Evolutionary conservation across 2,113 vertebrate genomes (phyloP), one percentile per base, ranked within the genome.

Genomic region (Pelmatolapia mariae): DNA sequence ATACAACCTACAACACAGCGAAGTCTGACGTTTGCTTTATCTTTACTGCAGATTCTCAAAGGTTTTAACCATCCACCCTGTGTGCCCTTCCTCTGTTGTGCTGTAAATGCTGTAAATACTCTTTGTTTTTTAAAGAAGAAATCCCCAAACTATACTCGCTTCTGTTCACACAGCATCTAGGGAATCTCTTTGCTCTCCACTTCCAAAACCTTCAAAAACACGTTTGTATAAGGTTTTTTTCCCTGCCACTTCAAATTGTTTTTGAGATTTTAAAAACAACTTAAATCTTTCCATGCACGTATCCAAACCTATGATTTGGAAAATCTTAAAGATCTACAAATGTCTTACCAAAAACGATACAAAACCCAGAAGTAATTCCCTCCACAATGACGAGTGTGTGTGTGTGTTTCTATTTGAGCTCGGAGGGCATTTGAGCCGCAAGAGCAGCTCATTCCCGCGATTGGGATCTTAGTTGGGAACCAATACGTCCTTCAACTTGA

Each of bases 361-460:
- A 78, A 50, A 13, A 78, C 7, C 24, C 18, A 31, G 16, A 31
- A 29, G 45, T 8, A 52, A 89, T 87, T 84, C 38, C 45, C 38
- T 38, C 33, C 45, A 26, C 22, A 80, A 31, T 33, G 54, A 47
- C n/a, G 16, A 36, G 40, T 47, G 84, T 57, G 52, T 89, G 63
- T 78, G 53, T 89, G 71, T 63, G 2, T 43, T 40, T 36, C 19
- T 80, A 66, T 68, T 83, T 76, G 33, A 82, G n/a, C 47, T 83
- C 59, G 52, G 50, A 86, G 82, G 84, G 80, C 16, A 6, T 89
- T 71, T 85, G 36, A 87, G 81, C 36, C 40, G 31, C 29, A 53
- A 84, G 40, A 88, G 52, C 80, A 88, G 66, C 80, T 91, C 82
- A 90, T 92, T 93, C 81, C 84, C 10, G 16, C 3, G 89, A 94